Evolutionary conservation across 2,797 vertebrate species (phyloP), one percentile per base, ranked within the genome.

Genomic region (Acanthornis magna): DNA sequence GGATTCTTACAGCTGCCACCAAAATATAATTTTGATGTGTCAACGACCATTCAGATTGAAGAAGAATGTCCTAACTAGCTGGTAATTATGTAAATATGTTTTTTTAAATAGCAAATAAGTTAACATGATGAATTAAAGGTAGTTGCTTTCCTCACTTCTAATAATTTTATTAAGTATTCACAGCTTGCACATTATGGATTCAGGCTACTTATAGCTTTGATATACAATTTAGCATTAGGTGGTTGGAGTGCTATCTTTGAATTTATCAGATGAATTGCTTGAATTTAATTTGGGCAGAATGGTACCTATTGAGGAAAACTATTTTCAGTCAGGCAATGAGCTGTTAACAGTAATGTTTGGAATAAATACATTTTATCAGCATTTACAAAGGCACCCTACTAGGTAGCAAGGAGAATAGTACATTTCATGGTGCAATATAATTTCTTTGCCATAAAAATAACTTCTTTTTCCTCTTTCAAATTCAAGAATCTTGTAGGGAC

Each of bases 311-410:
- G 62, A 84, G 54, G 51, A 86, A 80, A 90, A 73, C 32, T 88
- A 75, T 81, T 94, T 93, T 65, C 70, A 70, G 51, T 75, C 62
- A 86, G 73, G n/a, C 58, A 86, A 86, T 77, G 79, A 91, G 25
- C 73, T 90, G 51, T 75, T 90, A 95, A 75, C 58, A 62, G 36
- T 55, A 85, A 58, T 81, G 55, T 88, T 88, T 88, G 43, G 66
- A 86, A 96, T 94, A 95, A 91, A 95, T 90, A 75, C n/a, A 62
- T 94, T 90, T 95, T 93, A 91, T 94, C 88, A 78, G 40, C 66
- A 81, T 91, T 95, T 94, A 90, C 51, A 66, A 54, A 86, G 76
- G 73, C 79, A 88, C 73, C 88, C 82, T 78, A 55, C 76, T 32
- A 80, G 47, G 82, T 32, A 73, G 54, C n/a, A 88, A 88, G 80